Evolutionary conservation across 2,888 invertebrate genomes (phyloP).

Genomic region (Lasiommata megera): DNA sequence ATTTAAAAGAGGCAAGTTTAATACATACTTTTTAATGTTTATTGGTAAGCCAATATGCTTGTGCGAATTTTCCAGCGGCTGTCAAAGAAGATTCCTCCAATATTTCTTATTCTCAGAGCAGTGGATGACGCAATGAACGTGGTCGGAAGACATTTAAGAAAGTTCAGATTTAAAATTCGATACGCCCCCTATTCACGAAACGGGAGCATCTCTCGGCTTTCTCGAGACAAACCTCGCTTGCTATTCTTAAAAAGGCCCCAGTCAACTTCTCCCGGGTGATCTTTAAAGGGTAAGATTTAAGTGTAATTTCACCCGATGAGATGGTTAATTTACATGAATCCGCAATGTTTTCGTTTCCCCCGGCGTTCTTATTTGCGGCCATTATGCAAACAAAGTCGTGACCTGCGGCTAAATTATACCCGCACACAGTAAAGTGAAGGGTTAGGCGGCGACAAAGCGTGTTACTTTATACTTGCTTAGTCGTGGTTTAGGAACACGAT

Average conservation of each 20-base stretch:
- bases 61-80: no score
- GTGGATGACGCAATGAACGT: no score
- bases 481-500: no score
- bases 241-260: neutral
- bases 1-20: no score
- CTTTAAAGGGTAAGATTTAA: constrained; percentile 5
- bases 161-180: neutral
- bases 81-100: no score
- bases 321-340: constrained; percentile 12
- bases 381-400: constrained; percentile 4
- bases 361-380: constrained; percentile 6
- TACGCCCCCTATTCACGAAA: neutral
- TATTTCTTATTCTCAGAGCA: no score
- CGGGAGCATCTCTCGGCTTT: neutral
- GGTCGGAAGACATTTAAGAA: neutral
- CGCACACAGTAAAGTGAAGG: neutral
- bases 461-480: no score
- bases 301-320: constrained; percentile 5
- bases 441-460: neutral
- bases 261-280: neutral
- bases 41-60: no score
- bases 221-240: neutral
- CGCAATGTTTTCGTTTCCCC: constrained; percentile 10
- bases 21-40: no score
- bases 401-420: constrained; percentile 4